These are phyloP conservation scores for Polydrusus cervinus DNA, from an alignment of 2,888 invertebrate species.

Conservation along the genomic window DNA sequence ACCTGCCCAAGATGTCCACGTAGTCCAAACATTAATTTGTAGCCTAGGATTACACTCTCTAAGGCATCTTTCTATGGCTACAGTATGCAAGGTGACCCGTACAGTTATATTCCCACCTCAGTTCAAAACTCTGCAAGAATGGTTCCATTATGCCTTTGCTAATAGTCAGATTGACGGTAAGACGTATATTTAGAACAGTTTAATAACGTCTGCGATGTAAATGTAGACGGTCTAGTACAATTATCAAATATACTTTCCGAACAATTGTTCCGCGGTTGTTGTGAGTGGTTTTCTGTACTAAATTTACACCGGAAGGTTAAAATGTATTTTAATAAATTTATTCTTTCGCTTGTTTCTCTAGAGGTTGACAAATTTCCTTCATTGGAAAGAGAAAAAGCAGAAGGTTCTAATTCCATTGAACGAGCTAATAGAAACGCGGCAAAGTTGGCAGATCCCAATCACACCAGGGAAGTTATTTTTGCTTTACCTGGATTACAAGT, in stretches of 20 bases:
- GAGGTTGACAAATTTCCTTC: conserved; percentile 94
- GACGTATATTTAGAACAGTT: conserved; percentile 44
- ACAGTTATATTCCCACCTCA: conserved; percentile 96
- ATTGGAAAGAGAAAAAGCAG: conserved; percentile 83
- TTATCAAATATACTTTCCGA: no score
- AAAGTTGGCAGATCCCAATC: conserved; percentile 85
- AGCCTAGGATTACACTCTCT: conserved; percentile 85
- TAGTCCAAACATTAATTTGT: conserved; percentile 93
- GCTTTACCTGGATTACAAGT: conserved; percentile 94
- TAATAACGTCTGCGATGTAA: no score
- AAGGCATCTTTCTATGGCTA: conserved; percentile 92
- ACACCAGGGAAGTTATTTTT: conserved; percentile 96
- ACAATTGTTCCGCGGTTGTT: no score
- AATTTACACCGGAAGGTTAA: background rate
- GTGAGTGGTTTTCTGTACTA: no score
- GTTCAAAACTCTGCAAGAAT: conserved; percentile 94
- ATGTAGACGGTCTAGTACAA: no score
- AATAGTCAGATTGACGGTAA: conserved; percentile 95
- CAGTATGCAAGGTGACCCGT: conserved; percentile 92
- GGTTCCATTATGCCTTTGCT: conserved; percentile 98
- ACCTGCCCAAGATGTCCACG: conserved; percentile 80
- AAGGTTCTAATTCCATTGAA: conserved; percentile 75
- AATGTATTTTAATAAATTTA: background rate
- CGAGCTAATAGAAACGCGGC: conserved; percentile 71
- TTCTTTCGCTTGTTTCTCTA: conserved; percentile 65